Evolutionary conservation across 2,888 invertebrate species (phyloP).

Genomic region (Metellina segmentata): DNA sequence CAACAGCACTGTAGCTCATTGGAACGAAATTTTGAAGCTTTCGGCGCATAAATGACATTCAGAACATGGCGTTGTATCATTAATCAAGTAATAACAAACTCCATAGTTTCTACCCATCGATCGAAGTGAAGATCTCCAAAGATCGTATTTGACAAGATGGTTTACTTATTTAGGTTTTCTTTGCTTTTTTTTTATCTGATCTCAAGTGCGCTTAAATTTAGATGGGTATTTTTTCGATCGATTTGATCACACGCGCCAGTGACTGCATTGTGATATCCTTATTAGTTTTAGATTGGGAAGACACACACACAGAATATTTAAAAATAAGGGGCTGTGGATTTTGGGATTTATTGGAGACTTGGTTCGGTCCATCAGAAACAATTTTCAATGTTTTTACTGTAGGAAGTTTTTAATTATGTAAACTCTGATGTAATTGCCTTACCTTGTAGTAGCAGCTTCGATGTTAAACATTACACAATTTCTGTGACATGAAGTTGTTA

Average conservation of each 20-base stretch:
- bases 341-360: neutral
- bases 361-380: no score
- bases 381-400: no score
- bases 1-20: slow-evolving; percentile 61
- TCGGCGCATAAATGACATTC: slow-evolving; percentile 66
- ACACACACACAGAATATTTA: neutral
- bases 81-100: slow-evolving; percentile 67
- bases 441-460: no score
- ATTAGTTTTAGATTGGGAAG: slow-evolving; percentile 11
- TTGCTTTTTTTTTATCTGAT: neutral
- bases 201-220: neutral
- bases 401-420: no score
- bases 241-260: neutral
- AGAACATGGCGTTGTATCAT: slow-evolving; percentile 59
- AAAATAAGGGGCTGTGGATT: neutral
- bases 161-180: neutral
- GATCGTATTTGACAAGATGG: slow-evolving; percentile 21
- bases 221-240: neutral
- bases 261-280: neutral
- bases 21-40: slow-evolving; percentile 67
- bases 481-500: no score
- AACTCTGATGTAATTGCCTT: no score
- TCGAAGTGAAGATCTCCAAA: slow-evolving; percentile 13
- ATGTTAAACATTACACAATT: no score
- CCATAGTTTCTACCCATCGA: slow-evolving; percentile 19